Base-by-base conservation (phyloP, 2,113 vertebrate genomes). In the Scopus umbretta region DNA sequence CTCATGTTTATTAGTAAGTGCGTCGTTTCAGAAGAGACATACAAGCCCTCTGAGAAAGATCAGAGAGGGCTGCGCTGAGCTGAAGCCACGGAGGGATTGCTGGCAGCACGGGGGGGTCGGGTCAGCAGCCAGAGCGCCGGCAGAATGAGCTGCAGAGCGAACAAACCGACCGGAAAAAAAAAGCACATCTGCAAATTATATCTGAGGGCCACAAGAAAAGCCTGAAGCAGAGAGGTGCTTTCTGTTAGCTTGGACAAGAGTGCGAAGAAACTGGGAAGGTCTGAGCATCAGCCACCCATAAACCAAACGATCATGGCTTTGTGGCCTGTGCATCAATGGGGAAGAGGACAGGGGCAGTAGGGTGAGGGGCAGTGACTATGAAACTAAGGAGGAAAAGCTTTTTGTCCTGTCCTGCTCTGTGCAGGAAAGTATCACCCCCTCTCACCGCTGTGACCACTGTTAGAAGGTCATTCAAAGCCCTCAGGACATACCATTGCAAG, bases 1-100 rank as follows among this genome's bases (percentile, higher is more conserved):
- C 91, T 96, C 59, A 66, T 95, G 70, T 96, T 97, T 96, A 96
- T 96, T 87, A 94, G 94, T 22, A 61, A 86, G 68, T 4, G 8
- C 91, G 61, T 86, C 40, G 1, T 93, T 93, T 92, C 93, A 66
- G 71, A 73, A 70, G 65, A 96, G 76, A 55, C 76, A 50, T 36
- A 86, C 50, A 87, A 89, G 45, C 43, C 93, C 52, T 80, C 21
- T 36, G 91, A 93, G 93, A 26, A 80, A 96, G 95, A 95, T 96
- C 88, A 92, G 92, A 91, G 79, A 65, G 80, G 1, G 13, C 40
- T 80, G 62, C 25, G 66, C 43, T 76, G 52, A 71, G 40, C 53
- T 34, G 86, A 65, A 67, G 47, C 62, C 84, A 36, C 67, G 3
- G 2, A 62, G 74, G 95, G 61, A 81, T 79, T 94, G 81, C 65